Evolutionary conservation across 2,888 invertebrate genomes (phyloP), one percentile per base, ranked within the genome.

Genomic region (Leistus spinibarbis): DNA sequence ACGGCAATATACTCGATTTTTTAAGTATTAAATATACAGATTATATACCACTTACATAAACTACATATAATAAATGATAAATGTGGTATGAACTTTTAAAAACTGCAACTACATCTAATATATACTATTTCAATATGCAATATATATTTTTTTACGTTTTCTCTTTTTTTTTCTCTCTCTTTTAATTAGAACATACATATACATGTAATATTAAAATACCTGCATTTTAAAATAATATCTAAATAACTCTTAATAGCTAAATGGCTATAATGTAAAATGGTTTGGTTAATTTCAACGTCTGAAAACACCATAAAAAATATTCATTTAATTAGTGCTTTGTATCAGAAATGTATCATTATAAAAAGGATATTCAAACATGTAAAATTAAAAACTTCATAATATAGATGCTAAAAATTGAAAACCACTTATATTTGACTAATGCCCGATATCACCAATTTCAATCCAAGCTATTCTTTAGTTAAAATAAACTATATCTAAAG

Each of bases 1-100:
- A 80, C 79, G 67, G 73, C 54, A 73, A 73, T 73, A 73, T 67
- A 73, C 73, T 73, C 73, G 67, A 4, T 40, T 40, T 40, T 19
- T 72, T 64, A 40, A 67, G 67, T 73, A 67, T 72, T 64, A 62
- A 73, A 73, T 73, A 67, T 73, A 62, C 67, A 67, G 19, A 20
- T 19, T 60, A 73, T 67, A 54, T 73, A 73, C 73, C 73, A 67
- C 54, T 73, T 66, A 67, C 40, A 67, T 73, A 73, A 60, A 66
- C 65, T 73, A 53, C 67, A 67, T 73, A 73, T 67, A 73, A 73
- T 73, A 73, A 73, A 60, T 73, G 54, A 73, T 73, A 73, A 67
- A 73, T 67, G 73, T 69, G 57, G 60, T 73, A 73, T 67, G 73
- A 73, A 73, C 64, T 73, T 73, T 73, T 20, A 67, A 67, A 73